Conservation (phyloP, 1,140 invertebrate genomes). For the Rhopalosiphum maidis region DNA sequence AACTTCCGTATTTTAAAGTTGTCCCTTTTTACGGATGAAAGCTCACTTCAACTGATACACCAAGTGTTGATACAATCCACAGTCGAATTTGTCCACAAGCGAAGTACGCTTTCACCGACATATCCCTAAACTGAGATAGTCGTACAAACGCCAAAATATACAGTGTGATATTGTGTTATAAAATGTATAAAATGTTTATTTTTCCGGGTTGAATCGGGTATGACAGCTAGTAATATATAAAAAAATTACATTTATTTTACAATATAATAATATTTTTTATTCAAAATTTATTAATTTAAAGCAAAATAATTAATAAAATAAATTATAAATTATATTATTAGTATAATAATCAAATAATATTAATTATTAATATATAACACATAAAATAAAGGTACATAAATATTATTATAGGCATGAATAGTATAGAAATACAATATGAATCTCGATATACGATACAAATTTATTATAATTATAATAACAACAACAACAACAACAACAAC, state of each 20-base stretch:
- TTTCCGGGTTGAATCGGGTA: too few relatives aligned
- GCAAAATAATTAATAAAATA: conserved; percentile 23
- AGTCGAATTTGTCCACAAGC: too few relatives aligned
- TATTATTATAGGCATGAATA: neutral
- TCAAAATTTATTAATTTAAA: neutral
- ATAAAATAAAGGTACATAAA: neutral
- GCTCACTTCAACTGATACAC: too few relatives aligned
- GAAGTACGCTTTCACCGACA: too few relatives aligned
- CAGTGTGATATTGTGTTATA: too few relatives aligned
- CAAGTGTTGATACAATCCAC: too few relatives aligned
- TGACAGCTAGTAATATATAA: neutral
- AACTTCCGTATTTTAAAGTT: too few relatives aligned
- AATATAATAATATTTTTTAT: neutral
- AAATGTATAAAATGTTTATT: neutral
- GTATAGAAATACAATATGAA: neutral
- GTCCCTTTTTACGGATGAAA: too few relatives aligned
- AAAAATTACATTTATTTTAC: neutral
- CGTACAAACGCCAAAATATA: too few relatives aligned
- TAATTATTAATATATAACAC: neutral
- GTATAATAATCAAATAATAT: neutral
- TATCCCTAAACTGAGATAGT: too few relatives aligned
- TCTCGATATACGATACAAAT: neutral
- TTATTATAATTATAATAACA: neutral
- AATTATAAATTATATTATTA: conserved; percentile 3
- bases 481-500: neutral